phyloP scores from a whole-genome alignment of 2,888 invertebrate species.

The Atrina japonica region DNA sequence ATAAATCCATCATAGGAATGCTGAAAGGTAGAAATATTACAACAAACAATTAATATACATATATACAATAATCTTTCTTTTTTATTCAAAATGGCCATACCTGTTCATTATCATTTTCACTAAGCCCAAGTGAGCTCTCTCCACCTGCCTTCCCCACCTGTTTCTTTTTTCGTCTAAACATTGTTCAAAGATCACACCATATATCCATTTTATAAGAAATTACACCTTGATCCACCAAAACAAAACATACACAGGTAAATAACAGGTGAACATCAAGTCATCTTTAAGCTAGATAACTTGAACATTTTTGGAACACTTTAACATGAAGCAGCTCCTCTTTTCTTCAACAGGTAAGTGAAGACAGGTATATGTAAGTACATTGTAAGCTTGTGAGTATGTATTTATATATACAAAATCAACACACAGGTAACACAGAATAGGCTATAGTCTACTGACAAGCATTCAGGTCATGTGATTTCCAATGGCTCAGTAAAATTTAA shows the following conservation, averaged over 20 bases:
- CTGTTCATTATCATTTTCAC: constrained; percentile 7
- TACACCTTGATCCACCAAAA: background rate
- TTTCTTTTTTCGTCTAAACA: constrained; percentile 57
- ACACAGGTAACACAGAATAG: constrained; percentile 5
- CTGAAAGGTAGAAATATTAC: constrained; percentile 82
- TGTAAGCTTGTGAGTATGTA: background rate
- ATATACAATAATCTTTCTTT: constrained; percentile 7
- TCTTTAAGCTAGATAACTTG: too few relatives aligned
- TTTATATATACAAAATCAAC: background rate
- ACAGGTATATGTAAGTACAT: too few relatives aligned
- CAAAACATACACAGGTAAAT: too few relatives aligned
- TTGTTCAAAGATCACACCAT: constrained; percentile 24
- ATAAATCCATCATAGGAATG: constrained; percentile 89
- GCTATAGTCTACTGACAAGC: constrained; percentile 15
- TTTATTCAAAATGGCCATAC: constrained; percentile 13
- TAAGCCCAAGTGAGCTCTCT: background rate
- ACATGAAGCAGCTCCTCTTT: too few relatives aligned
- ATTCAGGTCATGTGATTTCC: constrained; percentile 14
- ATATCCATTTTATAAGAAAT: constrained; percentile 3
- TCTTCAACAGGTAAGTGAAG: too few relatives aligned
- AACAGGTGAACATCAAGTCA: too few relatives aligned
- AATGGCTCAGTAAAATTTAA: constrained; percentile 15
- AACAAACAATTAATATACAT: constrained; percentile 1
- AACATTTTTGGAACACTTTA: too few relatives aligned
- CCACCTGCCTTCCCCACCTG: constrained; percentile 30